These are phyloP conservation scores for Drosophila leonis DNA, from an alignment of 2,888 invertebrate genomes.

Conservation along the genomic window DNA sequence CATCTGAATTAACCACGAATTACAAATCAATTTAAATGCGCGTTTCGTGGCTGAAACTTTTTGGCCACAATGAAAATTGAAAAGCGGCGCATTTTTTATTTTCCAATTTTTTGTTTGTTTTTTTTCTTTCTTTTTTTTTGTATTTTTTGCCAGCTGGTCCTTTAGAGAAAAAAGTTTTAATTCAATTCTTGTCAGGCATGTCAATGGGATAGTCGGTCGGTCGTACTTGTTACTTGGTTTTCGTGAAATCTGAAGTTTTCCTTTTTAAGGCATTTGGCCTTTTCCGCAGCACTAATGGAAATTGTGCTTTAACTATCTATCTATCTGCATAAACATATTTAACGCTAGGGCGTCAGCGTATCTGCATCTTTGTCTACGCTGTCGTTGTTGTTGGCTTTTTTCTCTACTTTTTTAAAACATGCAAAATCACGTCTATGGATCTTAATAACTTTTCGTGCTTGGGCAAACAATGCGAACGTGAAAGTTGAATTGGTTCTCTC, in stretches of 20 bases:
- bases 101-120: background rate
- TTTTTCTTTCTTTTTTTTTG: background rate
- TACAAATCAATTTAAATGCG: slow-evolving; percentile 78
- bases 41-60: slow-evolving; percentile 47
- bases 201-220: slow-evolving; percentile 58
- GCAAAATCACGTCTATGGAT: slow-evolving; percentile 75
- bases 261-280: slow-evolving; percentile 29
- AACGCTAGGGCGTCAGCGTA: background rate
- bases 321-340: slow-evolving; percentile 5
- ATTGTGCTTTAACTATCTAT: slow-evolving; percentile 46
- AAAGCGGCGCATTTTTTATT: slow-evolving; percentile 42
- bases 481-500: slow-evolving; percentile 70
- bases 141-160: slow-evolving; percentile 25
- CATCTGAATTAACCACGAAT: slow-evolving; percentile 72
- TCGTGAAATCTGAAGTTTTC: slow-evolving; percentile 1
- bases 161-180: slow-evolving; percentile 67
- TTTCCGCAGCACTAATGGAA: slow-evolving; percentile 24
- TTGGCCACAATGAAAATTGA: slow-evolving; percentile 45
- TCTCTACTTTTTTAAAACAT: slow-evolving; percentile 55
- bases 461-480: slow-evolving; percentile 75
- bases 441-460: slow-evolving; percentile 78
- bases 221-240: background rate
- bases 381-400: background rate
- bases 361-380: slow-evolving; percentile 17
- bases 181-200: slow-evolving; percentile 77